Evolutionary conservation across 2,113 vertebrate species (phyloP).

Genomic region (Corythornis cristatus): DNA sequence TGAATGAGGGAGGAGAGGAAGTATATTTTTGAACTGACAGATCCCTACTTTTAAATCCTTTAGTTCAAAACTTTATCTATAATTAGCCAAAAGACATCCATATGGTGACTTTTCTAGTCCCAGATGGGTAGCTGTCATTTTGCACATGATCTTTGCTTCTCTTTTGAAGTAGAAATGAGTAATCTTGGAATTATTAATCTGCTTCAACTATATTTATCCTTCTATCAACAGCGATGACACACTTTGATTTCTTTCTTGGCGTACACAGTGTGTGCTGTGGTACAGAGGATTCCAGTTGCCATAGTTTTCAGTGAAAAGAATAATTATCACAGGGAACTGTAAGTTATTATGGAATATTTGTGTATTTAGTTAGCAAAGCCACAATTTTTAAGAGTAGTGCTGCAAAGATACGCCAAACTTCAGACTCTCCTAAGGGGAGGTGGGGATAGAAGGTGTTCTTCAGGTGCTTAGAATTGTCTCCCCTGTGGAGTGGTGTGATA

Average conservation of each 20-base stretch:
- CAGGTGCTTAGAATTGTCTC: neutral
- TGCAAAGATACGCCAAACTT: neutral
- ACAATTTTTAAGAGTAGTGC: neutral
- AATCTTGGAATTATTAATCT: constrained; percentile 81
- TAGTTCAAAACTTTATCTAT: constrained; percentile 71
- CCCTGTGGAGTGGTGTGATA: neutral
- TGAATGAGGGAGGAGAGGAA: constrained; percentile 33
- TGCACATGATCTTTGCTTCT: constrained; percentile 79
- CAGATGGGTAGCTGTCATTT: constrained; percentile 80
- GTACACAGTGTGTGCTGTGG: neutral
- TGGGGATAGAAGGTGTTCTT: neutral
- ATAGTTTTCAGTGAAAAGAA: constrained; percentile 28
- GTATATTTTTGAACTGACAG: constrained; percentile 44
- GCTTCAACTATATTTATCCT: constrained; percentile 78
- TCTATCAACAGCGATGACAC: constrained; percentile 55
- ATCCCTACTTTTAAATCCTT: constrained; percentile 32
- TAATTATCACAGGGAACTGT: constrained; percentile 1
- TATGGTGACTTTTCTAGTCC: constrained; percentile 76
- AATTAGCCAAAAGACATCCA: constrained; percentile 76
- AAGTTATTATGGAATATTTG: constrained; percentile 12
- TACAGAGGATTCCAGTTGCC: constrained; percentile 52
- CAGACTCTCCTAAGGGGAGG: neutral
- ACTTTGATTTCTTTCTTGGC: constrained; percentile 49
- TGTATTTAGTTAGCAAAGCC: neutral
- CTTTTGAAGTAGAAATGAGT: constrained; percentile 78